Base-by-base conservation (phyloP, 2,113 vertebrate species). In the Cettia cetti region DNA sequence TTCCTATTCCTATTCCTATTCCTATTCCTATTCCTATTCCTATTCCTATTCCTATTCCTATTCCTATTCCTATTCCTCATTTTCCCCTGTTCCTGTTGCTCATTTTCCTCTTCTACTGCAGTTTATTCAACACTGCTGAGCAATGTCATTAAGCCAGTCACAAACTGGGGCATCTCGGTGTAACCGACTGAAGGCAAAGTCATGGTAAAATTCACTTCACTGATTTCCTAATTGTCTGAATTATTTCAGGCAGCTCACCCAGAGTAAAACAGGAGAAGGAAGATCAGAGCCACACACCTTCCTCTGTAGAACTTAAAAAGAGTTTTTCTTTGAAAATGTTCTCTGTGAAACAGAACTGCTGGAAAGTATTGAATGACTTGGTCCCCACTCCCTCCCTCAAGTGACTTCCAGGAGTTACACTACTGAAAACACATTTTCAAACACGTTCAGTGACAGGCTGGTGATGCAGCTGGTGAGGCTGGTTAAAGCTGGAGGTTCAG, bases 121-220 rank as follows among this genome's bases (percentile, higher is more conserved):
- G 89, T 91, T 94, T 68, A 91, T 89, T 82, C 86, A 94, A 24
- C 92, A 94, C 94, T 83, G 70, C 63, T 87, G 60, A 75, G 86
- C 60, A 61, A 57, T 2, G 19, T 68, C 72, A 57, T 33, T 10
- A 57, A 50, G 15, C 31, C 77, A 52, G 40, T 39, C 57, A 89
- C 68, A 63, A 33, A 59, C 56, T 28, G 23, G 70, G 69, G 83
- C 76, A 94, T 40, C 77, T 53, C n/a, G 1, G 56, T 63, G 86
- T 54, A 86, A 84, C 54, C 0, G 0, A 8, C 52, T 82, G 77
- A 79, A 63, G 30, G 40, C 15, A 13, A 40, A 79, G 33, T 27
- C 42, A 39, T 1, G 19, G 20, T 37, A 45, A 82, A 63, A 45
- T 20, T 85, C 37, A 19, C 70, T 72, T 27, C 18, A 47, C 10